phyloP scores from a whole-genome alignment of 2,797 vertebrate genomes.

The Streptopelia turtur region DNA sequence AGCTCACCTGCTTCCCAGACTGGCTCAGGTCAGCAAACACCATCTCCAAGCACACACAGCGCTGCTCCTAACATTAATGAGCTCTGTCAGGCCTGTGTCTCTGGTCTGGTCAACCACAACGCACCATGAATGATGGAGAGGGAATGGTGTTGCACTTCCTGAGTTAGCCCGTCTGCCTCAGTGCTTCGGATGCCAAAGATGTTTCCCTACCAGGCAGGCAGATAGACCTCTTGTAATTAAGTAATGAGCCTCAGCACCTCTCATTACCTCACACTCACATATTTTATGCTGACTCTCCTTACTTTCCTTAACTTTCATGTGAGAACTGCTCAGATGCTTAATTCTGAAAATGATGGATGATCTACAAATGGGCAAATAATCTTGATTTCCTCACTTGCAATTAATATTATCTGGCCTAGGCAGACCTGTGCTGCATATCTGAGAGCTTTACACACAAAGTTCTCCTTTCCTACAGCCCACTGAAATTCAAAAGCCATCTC shows the following conservation, averaged over 20 bases:
- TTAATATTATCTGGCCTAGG: constrained; percentile 9
- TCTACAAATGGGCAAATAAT: constrained; percentile 30
- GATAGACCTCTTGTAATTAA: background rate
- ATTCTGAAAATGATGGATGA: constrained; percentile 35
- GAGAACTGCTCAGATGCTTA: background rate
- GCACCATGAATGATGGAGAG: background rate
- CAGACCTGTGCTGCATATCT: background rate
- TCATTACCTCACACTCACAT: background rate
- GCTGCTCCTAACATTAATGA: background rate
- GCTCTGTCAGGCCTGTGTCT: background rate
- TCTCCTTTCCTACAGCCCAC: background rate
- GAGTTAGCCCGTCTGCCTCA: background rate
- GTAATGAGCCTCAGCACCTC: background rate
- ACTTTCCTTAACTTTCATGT: background rate
- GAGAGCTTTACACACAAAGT: background rate
- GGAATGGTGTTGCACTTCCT: background rate
- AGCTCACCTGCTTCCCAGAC: background rate
- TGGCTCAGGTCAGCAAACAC: background rate
- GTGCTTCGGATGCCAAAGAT: background rate
- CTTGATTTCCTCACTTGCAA: constrained; percentile 9
- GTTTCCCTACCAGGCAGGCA: background rate
- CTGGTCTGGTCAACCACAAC: background rate
- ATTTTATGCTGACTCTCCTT: background rate
- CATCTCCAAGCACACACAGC: background rate
- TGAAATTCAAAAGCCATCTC: background rate